Percentiles rank a stretch among this genome's conserved stretches.
Conservation (phyloP, 2,888 invertebrate species). For the Urechis unicinctus region DNA sequence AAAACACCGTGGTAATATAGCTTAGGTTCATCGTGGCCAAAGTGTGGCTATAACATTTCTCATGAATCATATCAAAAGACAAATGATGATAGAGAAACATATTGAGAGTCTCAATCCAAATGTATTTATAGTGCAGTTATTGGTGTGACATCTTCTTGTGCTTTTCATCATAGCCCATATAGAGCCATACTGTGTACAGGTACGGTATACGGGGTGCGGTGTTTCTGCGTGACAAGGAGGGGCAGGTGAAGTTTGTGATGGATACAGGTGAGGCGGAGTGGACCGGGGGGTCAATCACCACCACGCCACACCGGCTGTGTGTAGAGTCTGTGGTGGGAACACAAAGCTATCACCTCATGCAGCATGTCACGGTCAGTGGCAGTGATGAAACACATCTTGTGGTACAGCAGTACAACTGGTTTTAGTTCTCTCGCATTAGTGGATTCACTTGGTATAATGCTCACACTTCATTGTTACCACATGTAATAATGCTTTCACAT, state of each 20-base stretch:
- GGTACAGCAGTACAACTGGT: background rate
- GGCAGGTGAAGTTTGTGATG: constrained; percentile 28
- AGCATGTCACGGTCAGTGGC: constrained; percentile 42
- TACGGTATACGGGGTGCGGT: constrained; percentile 49
- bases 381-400: background rate
- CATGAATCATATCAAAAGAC: no score
- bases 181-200: constrained; percentile 18
- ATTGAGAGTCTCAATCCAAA: no score
- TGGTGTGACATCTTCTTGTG: background rate
- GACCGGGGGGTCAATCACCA: constrained; percentile 26
- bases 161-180: background rate
- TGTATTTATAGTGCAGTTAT: no score
- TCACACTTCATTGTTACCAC: no score
- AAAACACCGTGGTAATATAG: no score
- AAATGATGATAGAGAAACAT: no score
- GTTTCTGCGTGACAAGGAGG: constrained; percentile 36
- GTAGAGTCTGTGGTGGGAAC: constrained; percentile 28
- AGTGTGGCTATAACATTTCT: no score
- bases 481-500: no score
- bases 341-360: constrained; percentile 39
- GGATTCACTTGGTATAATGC: no score
- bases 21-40: no score
- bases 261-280: constrained; percentile 25
- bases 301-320: constrained; percentile 23
- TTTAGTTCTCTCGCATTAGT: no score